A percentile compares a stretch with the other conserved stretches of the same genome.
Evolutionary conservation across 1,140 invertebrate species (phyloP).

Genomic region (Helicoverpa zea): DNA sequence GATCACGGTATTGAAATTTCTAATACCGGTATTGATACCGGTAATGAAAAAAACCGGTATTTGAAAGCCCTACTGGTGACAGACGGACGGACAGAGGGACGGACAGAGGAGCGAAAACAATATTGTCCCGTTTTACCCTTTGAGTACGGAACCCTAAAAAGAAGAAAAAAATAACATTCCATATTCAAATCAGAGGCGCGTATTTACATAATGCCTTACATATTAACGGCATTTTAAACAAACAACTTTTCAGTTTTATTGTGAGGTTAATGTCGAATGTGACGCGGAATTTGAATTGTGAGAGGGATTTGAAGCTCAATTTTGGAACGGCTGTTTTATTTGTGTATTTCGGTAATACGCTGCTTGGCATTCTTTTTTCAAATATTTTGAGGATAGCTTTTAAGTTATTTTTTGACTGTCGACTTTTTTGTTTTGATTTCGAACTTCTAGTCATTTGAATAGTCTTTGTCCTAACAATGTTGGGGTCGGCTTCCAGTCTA

Average conservation of each 20-base stretch:
- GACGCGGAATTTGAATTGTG: constrained; percentile 21
- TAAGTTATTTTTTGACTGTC: too few relatives aligned
- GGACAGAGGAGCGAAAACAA: neutral
- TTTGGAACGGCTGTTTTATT: neutral
- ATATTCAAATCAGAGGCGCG: constrained; percentile 28
- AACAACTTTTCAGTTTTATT: constrained; percentile 45
- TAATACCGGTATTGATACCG: too few relatives aligned
- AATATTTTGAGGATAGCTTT: neutral
- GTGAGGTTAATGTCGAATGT: constrained; percentile 25
- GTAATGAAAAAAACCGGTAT: too few relatives aligned
- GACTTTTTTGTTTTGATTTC: too few relatives aligned
- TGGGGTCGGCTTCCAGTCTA: too few relatives aligned
- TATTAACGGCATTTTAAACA: constrained; percentile 42
- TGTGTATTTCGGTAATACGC: constrained; percentile 29
- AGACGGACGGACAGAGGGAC: neutral
- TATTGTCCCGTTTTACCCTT: neutral
- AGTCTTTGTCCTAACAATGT: too few relatives aligned
- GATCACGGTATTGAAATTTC: too few relatives aligned
- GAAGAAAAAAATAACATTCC: constrained; percentile 22
- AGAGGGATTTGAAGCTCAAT: constrained; percentile 22
- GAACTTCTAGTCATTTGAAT: too few relatives aligned
- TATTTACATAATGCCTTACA: constrained; percentile 39
- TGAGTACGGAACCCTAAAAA: constrained; percentile 6
- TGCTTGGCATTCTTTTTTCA: neutral
- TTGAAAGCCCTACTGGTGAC: too few relatives aligned